Base-by-base conservation (phyloP, 2,888 invertebrate species). In the Synergus laeviventris region DNA sequence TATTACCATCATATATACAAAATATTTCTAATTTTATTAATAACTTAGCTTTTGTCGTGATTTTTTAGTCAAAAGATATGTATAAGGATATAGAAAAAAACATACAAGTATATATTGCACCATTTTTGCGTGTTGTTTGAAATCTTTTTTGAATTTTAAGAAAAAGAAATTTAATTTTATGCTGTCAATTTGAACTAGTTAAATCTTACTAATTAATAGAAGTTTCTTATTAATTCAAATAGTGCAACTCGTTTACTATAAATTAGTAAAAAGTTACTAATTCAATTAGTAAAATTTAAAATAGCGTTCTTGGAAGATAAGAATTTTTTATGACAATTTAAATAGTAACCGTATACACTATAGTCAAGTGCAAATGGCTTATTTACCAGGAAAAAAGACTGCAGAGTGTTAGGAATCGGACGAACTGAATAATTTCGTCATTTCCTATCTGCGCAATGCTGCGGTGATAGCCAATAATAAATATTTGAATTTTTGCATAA, bases 401-500 rank as follows among this genome's bases (percentile, higher is more conserved):
- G 39, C 42, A 42, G 12, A 62, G 38, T 62, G 16, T 38, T 38
- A 62, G 38, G 62, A 62, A 62, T 38, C n/a, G 36, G 31, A n/a
- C 61, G 61, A 61, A 38, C 39, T 38, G n/a, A 38, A 62, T 62
- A 62, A 39, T 62, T 62, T 62, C 62, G 38, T 62, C 18, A 62
- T 38, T 62, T 62, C 62, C 36, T 18, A 62, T 62, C 21, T 62
- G 18, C 38, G 16, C 38, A 38, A 38, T 38, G n/a, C 38, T 62
- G 18, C 18, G 31, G 18, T 39, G 38, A 62, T 62, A 62, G 62
- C n/a, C 18, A 21, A 62, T 31, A 62, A 62, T 62, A 62, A 62
- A 62, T 62, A 62, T 62, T 62, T 62, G 62, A n/a, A 62, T 39
- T 62, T 62, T 11, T 62, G 38, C 62, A 62, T 62, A 38, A 62